These are phyloP conservation scores for Cynodonichthys magdalenae DNA, from an alignment of 2,797 vertebrate genomes.

Conservation along the genomic window DNA sequence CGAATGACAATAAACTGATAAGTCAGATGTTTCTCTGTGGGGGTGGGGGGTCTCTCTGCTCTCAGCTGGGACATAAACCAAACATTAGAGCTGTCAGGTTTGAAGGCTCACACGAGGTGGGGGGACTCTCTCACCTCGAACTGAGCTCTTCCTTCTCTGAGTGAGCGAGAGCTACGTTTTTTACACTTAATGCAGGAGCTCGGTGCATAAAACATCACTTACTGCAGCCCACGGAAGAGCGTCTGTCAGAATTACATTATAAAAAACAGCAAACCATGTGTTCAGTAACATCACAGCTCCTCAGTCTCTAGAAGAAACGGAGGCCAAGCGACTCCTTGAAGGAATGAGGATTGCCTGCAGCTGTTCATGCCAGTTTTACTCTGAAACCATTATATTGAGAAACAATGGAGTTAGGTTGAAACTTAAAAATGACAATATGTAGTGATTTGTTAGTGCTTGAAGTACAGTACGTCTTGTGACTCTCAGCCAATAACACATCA, in stretches of 20 bases:
- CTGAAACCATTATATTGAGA: too few relatives aligned
- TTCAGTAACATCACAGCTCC: not conserved
- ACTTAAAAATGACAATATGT: too few relatives aligned
- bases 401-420: too few relatives aligned
- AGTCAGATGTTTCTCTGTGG: not conserved
- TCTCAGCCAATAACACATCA: too few relatives aligned
- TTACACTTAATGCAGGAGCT: too few relatives aligned
- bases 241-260: constrained; percentile 13
- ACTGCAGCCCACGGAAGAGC: not conserved
- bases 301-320: not conserved
- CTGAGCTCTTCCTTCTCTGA: not conserved
- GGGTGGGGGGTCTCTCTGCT: not conserved
- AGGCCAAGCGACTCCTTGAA: too few relatives aligned
- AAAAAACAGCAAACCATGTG: constrained; percentile 23
- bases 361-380: too few relatives aligned
- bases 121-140: constrained; percentile 6
- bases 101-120: constrained; percentile 16
- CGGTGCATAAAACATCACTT: too few relatives aligned
- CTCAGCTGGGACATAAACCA: constrained; percentile 2
- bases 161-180: too few relatives aligned
- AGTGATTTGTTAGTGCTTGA: too few relatives aligned
- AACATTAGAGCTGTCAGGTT: constrained; percentile 27
- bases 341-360: too few relatives aligned
- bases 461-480: too few relatives aligned
- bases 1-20: constrained; percentile 20